Percentiles rank a stretch among this genome's conserved stretches.
These are phyloP conservation scores for Oxygymnocypris stewartii DNA, from an alignment of 2,113 vertebrate genomes.

Conservation along the genomic window DNA sequence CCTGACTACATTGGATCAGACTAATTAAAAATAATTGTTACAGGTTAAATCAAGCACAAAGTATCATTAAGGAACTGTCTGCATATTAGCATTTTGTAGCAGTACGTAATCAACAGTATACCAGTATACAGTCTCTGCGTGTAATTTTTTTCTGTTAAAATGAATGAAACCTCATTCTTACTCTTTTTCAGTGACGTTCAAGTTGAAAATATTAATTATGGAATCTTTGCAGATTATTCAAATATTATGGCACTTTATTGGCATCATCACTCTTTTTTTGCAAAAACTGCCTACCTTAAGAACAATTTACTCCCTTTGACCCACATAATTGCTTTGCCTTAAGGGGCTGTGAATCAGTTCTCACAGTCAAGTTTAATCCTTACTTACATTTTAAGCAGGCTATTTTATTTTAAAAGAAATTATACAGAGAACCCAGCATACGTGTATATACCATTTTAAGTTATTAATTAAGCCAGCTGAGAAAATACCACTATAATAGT, in stretches of 20 bases:
- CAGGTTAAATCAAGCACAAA: not conserved
- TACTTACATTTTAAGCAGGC: too few species aligned
- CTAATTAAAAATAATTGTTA: not conserved
- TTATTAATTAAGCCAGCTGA: conserved; percentile 29
- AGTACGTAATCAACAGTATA: too few species aligned
- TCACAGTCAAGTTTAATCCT: not conserved
- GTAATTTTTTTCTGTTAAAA: not conserved
- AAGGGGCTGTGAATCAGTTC: not conserved
- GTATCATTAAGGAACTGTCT: not conserved
- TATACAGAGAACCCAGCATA: too few species aligned
- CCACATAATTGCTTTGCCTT: conserved; percentile 15
- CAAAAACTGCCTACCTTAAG: not conserved
- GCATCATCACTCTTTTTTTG: not conserved
- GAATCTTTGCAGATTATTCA: not conserved
- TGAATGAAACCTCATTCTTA: not conserved
- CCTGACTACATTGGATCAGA: not conserved
- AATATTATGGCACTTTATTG: not conserved
- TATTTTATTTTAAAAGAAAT: too few species aligned
- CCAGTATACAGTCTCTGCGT: not conserved
- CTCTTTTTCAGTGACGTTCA: not conserved
- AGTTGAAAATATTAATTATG: not conserved
- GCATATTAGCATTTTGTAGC: not conserved
- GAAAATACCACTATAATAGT: conserved; percentile 14
- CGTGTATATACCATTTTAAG: not conserved
- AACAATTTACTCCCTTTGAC: not conserved